phyloP scores from a whole-genome alignment of 2,113 vertebrate genomes.

The Phodopus roborovskii region DNA sequence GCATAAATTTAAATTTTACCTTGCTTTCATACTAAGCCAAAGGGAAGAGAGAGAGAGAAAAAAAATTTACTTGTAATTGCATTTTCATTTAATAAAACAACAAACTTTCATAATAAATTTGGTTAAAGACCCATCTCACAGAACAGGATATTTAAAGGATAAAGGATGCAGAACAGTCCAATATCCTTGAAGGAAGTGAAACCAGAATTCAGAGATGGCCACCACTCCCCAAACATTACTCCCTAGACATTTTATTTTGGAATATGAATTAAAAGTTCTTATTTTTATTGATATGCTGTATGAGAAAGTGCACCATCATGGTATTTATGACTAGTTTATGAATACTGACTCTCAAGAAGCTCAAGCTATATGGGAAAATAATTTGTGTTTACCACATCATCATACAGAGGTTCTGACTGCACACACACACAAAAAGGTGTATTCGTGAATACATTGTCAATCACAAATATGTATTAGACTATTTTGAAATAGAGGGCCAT shows the following conservation, averaged over 20 bases:
- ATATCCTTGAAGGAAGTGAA: background rate
- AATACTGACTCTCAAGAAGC: background rate
- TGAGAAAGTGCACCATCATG: background rate
- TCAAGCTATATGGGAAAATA: constrained; percentile 13
- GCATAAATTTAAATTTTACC: constrained; percentile 91
- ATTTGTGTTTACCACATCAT: constrained; percentile 8
- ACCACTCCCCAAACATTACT: background rate
- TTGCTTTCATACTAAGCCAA: constrained; percentile 93
- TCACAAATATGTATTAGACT: constrained; percentile 51
- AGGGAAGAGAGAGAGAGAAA: constrained; percentile 57
- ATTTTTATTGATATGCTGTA: background rate
- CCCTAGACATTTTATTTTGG: constrained; percentile 23
- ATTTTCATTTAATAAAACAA: constrained; percentile 74
- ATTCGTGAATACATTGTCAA: constrained; percentile 45
- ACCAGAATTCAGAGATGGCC: background rate
- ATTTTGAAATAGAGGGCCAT: constrained; percentile 60
- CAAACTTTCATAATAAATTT: constrained; percentile 28
- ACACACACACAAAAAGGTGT: constrained; percentile 51
- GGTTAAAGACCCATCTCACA: background rate
- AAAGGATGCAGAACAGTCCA: constrained; percentile 1
- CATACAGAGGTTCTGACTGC: constrained; percentile 40
- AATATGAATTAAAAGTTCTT: background rate
- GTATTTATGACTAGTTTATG: background rate
- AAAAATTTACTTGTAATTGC: constrained; percentile 69
- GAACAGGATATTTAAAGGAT: background rate